These are phyloP conservation scores for Antigone vipio DNA, from an alignment of 2,113 vertebrate genomes.

Conservation along the genomic window DNA sequence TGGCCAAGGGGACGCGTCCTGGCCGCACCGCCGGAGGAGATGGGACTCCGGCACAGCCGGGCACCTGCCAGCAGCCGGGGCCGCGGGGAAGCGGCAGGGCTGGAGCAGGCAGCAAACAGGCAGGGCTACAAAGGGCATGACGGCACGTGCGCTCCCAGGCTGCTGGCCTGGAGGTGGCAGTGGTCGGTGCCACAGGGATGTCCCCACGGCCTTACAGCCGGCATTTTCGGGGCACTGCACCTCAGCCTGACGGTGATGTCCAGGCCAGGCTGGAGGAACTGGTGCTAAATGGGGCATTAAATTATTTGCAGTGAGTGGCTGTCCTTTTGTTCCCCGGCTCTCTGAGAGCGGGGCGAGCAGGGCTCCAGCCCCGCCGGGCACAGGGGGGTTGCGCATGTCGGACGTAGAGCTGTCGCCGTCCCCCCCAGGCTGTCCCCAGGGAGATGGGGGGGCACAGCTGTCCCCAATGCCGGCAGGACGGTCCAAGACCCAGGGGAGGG, in stretches of 20 bases:
- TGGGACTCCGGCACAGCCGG: background rate
- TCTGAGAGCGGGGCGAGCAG: background rate
- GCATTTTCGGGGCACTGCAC: too few relatives aligned
- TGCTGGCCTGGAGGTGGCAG: background rate
- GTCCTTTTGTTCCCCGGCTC: background rate
- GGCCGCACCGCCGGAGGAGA: background rate
- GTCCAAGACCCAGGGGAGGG: fast-evolving
- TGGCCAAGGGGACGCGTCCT: background rate
- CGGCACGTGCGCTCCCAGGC: fast-evolving
- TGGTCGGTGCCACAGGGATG: background rate
- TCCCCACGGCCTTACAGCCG: background rate
- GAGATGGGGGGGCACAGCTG: background rate
- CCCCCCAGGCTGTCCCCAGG: background rate
- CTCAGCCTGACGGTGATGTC: background rate
- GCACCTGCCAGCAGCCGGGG: too few relatives aligned
- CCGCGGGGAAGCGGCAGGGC: background rate
- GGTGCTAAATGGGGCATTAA: background rate
- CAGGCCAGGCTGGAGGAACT: background rate
- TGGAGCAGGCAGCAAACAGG: background rate
- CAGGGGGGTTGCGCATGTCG: too few relatives aligned
- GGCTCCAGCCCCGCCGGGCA: background rate
- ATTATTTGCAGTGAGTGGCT: fast-evolving
- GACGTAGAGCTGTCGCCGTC: background rate
- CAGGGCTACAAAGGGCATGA: background rate
- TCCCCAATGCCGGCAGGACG: background rate